Evolutionary conservation across 92 coral and sea anemone genomes (phyloP), one percentile per base, ranked within the genome.

Genomic region (Porites evermanni): DNA sequence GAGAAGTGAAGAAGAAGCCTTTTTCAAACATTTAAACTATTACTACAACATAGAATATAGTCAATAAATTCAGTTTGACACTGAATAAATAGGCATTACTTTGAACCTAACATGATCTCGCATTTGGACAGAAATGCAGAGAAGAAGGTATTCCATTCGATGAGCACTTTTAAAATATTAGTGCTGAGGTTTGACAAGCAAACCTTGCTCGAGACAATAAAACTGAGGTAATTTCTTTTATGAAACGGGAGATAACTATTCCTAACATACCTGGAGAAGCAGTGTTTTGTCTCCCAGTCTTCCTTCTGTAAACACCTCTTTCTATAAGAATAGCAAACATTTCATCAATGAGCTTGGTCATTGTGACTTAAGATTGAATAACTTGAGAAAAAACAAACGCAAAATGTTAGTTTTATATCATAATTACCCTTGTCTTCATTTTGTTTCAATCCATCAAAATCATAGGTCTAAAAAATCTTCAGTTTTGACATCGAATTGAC

Each of bases 401-500:
- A 38, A 38, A 38, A 38, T 38, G 6, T 38, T 38, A 3, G 47
- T 8, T 56, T 56, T 11, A 14, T 14, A 56, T 56, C 61, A 12
- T 8, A 56, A 56, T 56, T 14, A 9, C 47, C 47, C 5, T 56
- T 0, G 16, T 2, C 61, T 11, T 56, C 17, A 56, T 12, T 54
- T 11, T 11, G 3, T 14, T 56, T 56, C 61, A 14, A 11, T 56
- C 61, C 61, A 56, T 16, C 17, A 17, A 7, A 54, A 56, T 14
- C 53, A 20, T 58, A 47, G 65, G 51, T 1, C 17, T 12, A 32
- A 51, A 59, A 13, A 44, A 38, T 29, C 20, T 17, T 38, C 26
- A 29, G 77, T 6, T 70, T n/a, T 54, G 64, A 26, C 32, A 29
- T 59, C 26, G 59, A 54, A 81, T 81, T 81, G 71, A 64, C 70